A percentile compares a stretch with the other conserved stretches of the same genome.
phyloP scores from a whole-genome alignment of 2,113 vertebrate genomes.

The Gymnogyps californianus region DNA sequence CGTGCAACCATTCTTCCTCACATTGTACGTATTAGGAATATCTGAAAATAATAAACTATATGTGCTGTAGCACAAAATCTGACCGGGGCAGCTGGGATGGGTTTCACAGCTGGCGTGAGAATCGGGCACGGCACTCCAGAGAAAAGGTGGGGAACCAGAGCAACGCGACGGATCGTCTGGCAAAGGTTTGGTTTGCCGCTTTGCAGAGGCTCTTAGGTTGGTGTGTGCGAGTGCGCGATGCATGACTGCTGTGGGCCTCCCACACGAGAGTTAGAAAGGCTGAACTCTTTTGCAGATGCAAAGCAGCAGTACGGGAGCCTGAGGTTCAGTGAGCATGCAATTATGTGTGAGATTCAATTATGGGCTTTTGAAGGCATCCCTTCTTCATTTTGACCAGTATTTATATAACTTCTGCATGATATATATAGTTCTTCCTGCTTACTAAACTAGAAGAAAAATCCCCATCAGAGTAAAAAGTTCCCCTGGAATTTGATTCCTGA shows the following conservation, averaged over 20 bases:
- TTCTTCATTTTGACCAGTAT: not conserved
- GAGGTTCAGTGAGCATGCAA: conserved; percentile 20
- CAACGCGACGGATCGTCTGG: not conserved
- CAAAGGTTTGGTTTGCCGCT: not conserved
- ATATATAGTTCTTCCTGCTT: not conserved
- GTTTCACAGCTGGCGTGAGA: not conserved
- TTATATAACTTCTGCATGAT: not conserved
- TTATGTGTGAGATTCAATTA: conserved; percentile 45
- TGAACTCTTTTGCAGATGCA: not conserved
- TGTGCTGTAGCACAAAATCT: not conserved
- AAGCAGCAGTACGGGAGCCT: not conserved
- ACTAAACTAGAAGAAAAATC: not conserved
- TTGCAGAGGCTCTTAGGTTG: not conserved
- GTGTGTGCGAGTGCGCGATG: not conserved
- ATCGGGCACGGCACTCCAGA: not conserved
- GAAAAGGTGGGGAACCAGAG: not conserved
- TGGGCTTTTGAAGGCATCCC: not conserved
- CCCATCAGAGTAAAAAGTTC: not conserved
- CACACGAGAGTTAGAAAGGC: not conserved
- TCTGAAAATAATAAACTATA: not conserved
- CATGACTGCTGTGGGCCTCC: not conserved
- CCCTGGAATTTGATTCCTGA: not conserved
- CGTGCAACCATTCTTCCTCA: not conserved
- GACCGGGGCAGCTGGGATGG: not conserved
- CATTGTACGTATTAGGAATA: not conserved